Conservation (phyloP, 2,797 vertebrate genomes). For the Pipistrellus nathusii region DNA sequence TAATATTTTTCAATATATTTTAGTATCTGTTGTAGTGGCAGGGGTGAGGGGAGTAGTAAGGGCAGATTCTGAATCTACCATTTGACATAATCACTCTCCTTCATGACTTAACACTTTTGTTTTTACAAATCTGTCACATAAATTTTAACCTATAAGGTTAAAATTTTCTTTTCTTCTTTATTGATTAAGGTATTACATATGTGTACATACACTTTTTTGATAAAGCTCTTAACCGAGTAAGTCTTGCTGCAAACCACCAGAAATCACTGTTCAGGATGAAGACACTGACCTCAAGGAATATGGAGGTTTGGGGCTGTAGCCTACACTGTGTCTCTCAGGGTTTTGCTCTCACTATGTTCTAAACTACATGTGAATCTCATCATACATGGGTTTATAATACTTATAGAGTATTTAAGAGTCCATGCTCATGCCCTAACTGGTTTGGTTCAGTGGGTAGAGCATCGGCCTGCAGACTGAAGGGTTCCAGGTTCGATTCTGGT, state of each 20-base stretch:
- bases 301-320: neutral
- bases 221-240: constrained; percentile 11
- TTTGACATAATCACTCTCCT: neutral
- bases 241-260: neutral
- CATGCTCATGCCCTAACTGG: neutral
- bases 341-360: neutral
- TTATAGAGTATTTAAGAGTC: constrained; percentile 26
- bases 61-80: neutral
- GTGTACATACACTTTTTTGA: neutral
- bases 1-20: constrained; percentile 2
- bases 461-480: too few species aligned
- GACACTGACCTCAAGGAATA: neutral
- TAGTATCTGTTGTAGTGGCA: neutral
- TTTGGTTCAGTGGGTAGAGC: too few species aligned
- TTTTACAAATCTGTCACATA: neutral
- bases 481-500: too few species aligned
- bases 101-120: neutral
- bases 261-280: neutral
- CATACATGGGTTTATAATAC: neutral
- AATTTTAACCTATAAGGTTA: neutral
- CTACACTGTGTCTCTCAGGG: neutral
- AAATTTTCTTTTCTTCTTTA: too few species aligned
- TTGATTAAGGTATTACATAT: too few species aligned
- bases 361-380: neutral
- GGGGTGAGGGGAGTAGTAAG: neutral